Conservation (phyloP, 1,140 invertebrate genomes). For the Mercenaria mercenaria region DNA sequence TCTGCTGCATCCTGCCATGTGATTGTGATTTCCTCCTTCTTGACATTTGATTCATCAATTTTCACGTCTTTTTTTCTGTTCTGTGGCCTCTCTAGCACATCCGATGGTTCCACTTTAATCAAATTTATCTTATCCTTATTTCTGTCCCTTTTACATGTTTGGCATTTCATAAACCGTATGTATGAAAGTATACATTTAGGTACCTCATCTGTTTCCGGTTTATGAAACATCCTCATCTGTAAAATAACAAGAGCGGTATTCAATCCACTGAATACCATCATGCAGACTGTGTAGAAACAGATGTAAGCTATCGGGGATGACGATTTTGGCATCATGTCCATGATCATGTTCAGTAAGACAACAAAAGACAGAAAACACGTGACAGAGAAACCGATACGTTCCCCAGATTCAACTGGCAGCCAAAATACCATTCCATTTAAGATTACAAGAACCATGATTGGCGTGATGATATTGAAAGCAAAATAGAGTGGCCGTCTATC, state of each 20-base stretch:
- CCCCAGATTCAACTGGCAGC: slow-evolving; percentile 31
- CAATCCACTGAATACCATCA: slow-evolving; percentile 45
- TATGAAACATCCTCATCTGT: slow-evolving; percentile 23
- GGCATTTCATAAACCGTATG: neutral
- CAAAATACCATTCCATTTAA: slow-evolving; percentile 34
- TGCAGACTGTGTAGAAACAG: slow-evolving; percentile 4
- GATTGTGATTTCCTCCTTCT: neutral
- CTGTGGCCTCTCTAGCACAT: no score
- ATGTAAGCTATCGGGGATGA: neutral
- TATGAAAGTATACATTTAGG: slow-evolving; percentile 6
- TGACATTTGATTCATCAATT: neutral
- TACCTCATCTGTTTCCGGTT: slow-evolving; percentile 4
- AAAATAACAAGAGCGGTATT: slow-evolving; percentile 20
- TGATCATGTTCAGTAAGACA: slow-evolving; percentile 49
- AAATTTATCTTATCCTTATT: neutral
- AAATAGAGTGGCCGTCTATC: slow-evolving; percentile 7
- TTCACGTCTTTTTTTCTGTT: no score
- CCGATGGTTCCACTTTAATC: neutral
- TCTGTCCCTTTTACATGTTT: neutral
- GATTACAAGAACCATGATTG: slow-evolving; percentile 7
- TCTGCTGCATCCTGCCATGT: neutral
- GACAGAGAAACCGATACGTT: slow-evolving; percentile 34
- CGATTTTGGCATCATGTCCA: slow-evolving; percentile 16
- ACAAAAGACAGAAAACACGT: slow-evolving; percentile 45
- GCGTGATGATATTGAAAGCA: slow-evolving; percentile 31